Conservation (phyloP, 1,140 invertebrate genomes). For the Platyscapa corneri region DNA sequence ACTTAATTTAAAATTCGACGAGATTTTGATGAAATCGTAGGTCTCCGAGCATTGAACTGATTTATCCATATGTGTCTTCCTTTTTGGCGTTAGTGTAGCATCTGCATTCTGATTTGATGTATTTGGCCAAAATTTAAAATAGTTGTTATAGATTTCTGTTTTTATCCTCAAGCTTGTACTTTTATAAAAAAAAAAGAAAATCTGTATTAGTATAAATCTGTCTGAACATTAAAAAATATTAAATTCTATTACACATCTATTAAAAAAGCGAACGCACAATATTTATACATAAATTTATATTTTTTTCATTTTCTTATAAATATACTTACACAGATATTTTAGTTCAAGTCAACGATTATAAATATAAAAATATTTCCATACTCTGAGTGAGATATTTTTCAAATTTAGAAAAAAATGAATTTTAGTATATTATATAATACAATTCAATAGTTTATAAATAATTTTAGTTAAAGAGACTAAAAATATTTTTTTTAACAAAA, state of each 20-base stretch:
- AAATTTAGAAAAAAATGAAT: too few species aligned
- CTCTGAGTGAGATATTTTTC: too few species aligned
- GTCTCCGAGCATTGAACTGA: slow-evolving; percentile 19
- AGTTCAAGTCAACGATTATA: too few species aligned
- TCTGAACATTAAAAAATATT: neutral
- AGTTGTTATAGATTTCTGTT: neutral
- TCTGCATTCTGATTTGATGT: neutral
- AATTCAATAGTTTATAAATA: too few species aligned
- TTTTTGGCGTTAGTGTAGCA: neutral
- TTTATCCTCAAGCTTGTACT: neutral
- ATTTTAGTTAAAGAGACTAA: too few species aligned
- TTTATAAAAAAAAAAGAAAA: neutral
- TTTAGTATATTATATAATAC: too few species aligned
- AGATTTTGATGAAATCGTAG: slow-evolving; percentile 4
- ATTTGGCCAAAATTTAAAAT: neutral
- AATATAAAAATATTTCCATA: too few species aligned
- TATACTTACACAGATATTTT: neutral
- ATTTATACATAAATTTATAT: neutral
- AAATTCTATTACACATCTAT: neutral
- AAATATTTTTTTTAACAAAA: too few species aligned
- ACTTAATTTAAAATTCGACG: neutral
- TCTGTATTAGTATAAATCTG: neutral
- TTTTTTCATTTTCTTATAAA: neutral
- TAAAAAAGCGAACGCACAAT: neutral
- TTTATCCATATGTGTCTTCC: neutral